A percentile compares a stretch with the other conserved stretches of the same genome.
These are phyloP conservation scores for Microctonus brassicae DNA, from an alignment of 2,888 invertebrate genomes.

Conservation along the genomic window DNA sequence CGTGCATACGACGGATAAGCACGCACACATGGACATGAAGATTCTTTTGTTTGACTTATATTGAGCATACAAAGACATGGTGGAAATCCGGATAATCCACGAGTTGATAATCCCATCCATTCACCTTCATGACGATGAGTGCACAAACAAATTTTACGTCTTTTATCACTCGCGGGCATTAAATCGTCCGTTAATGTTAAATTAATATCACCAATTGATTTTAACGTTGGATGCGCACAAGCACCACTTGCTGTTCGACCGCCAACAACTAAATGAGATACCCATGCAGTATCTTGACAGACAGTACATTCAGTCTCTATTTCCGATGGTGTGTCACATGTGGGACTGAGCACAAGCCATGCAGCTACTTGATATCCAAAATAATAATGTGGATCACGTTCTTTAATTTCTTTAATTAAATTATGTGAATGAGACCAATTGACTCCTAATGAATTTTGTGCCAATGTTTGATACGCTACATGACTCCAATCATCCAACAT, in stretches of 20 bases:
- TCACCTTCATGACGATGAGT: slow-evolving; percentile 26
- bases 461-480: slow-evolving; percentile 29
- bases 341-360: slow-evolving; percentile 23
- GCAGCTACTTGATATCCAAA: slow-evolving; percentile 34
- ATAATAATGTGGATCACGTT: slow-evolving; percentile 13
- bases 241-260: slow-evolving; percentile 26
- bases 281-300: slow-evolving; percentile 32
- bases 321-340: slow-evolving; percentile 20
- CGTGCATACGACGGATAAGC: slow-evolving; percentile 24
- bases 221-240: slow-evolving; percentile 31
- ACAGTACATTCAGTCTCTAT: slow-evolving; percentile 23
- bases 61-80: slow-evolving; percentile 63
- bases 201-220: slow-evolving; percentile 12
- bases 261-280: slow-evolving; percentile 27
- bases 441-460: slow-evolving; percentile 21
- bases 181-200: background rate
- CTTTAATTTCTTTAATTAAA: background rate
- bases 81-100: slow-evolving; percentile 42
- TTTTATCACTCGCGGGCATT: background rate
- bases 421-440: slow-evolving; percentile 1
- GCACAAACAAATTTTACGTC: slow-evolving; percentile 21
- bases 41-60: slow-evolving; percentile 54
- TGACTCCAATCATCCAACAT: slow-evolving; percentile 26
- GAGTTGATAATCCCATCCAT: slow-evolving; percentile 24
- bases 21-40: slow-evolving; percentile 56